A percentile compares a stretch with the other conserved stretches of the same genome.
Conservation (phyloP, 2,888 invertebrate species). For the Meandrusa payeni region DNA sequence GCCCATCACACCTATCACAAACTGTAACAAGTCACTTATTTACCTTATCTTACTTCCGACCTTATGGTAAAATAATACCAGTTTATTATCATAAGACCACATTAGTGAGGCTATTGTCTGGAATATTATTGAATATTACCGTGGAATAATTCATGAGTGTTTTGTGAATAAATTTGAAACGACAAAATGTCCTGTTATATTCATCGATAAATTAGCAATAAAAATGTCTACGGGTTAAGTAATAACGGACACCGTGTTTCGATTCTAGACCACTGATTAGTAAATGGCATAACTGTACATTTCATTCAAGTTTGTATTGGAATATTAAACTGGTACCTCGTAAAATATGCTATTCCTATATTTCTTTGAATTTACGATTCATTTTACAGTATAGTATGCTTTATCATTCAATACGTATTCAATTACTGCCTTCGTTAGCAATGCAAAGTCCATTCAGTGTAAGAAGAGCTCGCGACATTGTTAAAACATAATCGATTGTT, state of each 20-base stretch:
- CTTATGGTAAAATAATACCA: too few species aligned
- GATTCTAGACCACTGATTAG: slow-evolving; percentile 10
- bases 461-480: not conserved
- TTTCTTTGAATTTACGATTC: too few species aligned
- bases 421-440: slow-evolving; percentile 15
- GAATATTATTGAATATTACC: too few species aligned
- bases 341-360: too few species aligned
- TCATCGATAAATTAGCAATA: slow-evolving; percentile 13
- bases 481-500: slow-evolving; percentile 11
- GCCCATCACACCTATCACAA: too few species aligned
- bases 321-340: not conserved
- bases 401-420: slow-evolving; percentile 11
- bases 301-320: slow-evolving; percentile 15
- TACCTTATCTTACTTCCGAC: too few species aligned
- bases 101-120: too few species aligned
- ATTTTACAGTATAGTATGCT: too few species aligned
- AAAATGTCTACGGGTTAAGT: slow-evolving; percentile 6
- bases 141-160: slow-evolving; percentile 10
- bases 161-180: slow-evolving; percentile 5
- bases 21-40: too few species aligned
- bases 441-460: slow-evolving; percentile 7
- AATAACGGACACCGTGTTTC: slow-evolving; percentile 12
- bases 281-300: slow-evolving; percentile 16
- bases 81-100: too few species aligned
- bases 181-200: slow-evolving; percentile 18